A percentile compares a stretch with the other conserved stretches of the same genome.
Conservation (phyloP, 1,140 invertebrate genomes). For the Cyclina sinensis region DNA sequence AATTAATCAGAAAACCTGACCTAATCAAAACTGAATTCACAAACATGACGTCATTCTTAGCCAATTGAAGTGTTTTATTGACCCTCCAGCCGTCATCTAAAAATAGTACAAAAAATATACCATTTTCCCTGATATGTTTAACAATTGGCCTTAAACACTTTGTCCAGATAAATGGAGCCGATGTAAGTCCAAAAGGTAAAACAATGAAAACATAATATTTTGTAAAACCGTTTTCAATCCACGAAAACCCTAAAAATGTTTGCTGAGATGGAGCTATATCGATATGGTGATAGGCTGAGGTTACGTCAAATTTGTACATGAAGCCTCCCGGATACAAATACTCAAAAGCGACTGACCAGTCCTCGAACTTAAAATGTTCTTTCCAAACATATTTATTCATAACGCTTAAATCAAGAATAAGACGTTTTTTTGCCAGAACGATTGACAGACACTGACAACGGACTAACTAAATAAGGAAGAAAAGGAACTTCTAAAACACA, state of each 20-base stretch:
- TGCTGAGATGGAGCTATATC: neutral
- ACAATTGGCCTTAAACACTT: constrained; percentile 57
- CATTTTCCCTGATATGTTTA: neutral
- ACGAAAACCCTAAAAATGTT: neutral
- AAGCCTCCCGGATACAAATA: neutral
- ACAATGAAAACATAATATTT: too few relatives aligned
- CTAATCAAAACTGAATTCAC: neutral
- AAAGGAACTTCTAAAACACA: constrained; percentile 21
- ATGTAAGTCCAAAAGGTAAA: neutral
- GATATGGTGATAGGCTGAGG: neutral
- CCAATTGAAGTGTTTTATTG: neutral
- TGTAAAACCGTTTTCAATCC: neutral
- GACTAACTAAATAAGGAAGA: constrained; percentile 17
- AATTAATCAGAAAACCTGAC: constrained; percentile 8
- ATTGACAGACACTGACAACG: constrained; percentile 25
- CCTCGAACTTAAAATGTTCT: constrained; percentile 39
- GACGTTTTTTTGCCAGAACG: constrained; percentile 43
- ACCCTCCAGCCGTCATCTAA: constrained; percentile 9
- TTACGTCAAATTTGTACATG: constrained; percentile 17
- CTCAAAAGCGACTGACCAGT: neutral
- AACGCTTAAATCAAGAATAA: constrained; percentile 58
- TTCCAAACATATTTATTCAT: constrained; percentile 34
- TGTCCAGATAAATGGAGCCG: constrained; percentile 51
- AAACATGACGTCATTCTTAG: constrained; percentile 13
- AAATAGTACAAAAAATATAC: neutral